Conservation (phyloP, 37 sponge, comb jelly and placozoan genomes). For the Chondrosia reniformis region DNA sequence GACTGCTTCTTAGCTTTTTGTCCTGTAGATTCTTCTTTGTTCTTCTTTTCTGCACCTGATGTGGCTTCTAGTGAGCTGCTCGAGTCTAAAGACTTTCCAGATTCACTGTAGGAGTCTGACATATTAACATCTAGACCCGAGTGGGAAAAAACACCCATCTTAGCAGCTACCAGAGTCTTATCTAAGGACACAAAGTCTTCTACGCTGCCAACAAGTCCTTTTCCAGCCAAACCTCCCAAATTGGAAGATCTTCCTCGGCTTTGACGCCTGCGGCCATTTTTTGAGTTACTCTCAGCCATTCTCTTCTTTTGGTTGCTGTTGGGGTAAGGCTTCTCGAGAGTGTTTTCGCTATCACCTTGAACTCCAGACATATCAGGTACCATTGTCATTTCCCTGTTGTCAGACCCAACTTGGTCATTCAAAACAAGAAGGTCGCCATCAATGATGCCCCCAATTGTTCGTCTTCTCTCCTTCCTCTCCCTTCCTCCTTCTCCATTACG, state of each 20-base stretch:
- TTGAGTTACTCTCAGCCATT: neutral
- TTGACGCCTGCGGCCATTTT: neutral
- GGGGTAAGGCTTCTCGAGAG: neutral
- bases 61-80: slow-evolving; percentile 3
- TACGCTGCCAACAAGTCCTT: neutral
- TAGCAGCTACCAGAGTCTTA: neutral
- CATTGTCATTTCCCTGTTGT: neutral
- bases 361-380: no score
- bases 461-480: slow-evolving; percentile 8
- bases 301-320: no score
- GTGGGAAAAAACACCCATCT: neutral
- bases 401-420: neutral
- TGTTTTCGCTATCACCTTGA: neutral
- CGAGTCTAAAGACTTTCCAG: neutral
- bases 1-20: neutral
- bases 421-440: slow-evolving; percentile 20
- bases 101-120: neutral
- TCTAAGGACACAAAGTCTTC: neutral
- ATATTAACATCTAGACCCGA: neutral
- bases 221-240: slow-evolving; percentile 16
- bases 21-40: no score
- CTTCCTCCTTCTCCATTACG: neutral
- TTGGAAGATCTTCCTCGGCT: neutral
- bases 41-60: no score
- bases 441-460: slow-evolving; percentile 14